A percentile compares a stretch with the other conserved stretches of the same genome.
phyloP scores from a whole-genome alignment of 2,888 invertebrate species.

The Atethmia centrago region DNA sequence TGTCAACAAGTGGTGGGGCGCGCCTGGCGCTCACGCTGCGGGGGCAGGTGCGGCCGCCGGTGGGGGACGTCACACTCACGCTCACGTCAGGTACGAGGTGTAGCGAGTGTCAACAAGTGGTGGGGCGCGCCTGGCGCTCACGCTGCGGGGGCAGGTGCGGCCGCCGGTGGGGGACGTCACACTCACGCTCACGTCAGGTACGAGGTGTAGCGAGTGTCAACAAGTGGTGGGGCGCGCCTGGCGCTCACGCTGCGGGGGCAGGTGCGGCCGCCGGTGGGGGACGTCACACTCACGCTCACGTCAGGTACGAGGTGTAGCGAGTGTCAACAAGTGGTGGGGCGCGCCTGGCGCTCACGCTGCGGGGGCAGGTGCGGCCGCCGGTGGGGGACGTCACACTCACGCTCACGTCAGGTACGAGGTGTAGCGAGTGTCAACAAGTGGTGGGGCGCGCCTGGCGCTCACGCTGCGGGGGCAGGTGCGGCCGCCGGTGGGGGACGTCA shows the following conservation, averaged over 20 bases:
- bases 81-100: constrained; percentile 72
- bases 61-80: constrained; percentile 91
- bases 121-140: constrained; percentile 91
- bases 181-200: constrained; percentile 83
- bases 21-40: constrained; percentile 92
- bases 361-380: constrained; percentile 92
- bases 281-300: constrained; percentile 89
- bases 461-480: constrained; percentile 91
- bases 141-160: constrained; percentile 91
- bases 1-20: constrained; percentile 87
- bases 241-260: constrained; percentile 93
- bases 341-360: constrained; percentile 92
- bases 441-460: constrained; percentile 91
- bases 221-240: constrained; percentile 88
- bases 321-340: constrained; percentile 86
- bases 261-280: constrained; percentile 92
- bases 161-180: constrained; percentile 92
- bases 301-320: constrained; percentile 36
- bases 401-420: constrained; percentile 71
- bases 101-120: constrained; percentile 87
- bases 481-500: constrained; percentile 92
- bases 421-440: too few relatives aligned
- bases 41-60: constrained; percentile 92
- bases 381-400: constrained; percentile 91
- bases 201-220: too few relatives aligned